These are phyloP conservation scores for Pasiphila rectangulata DNA, from an alignment of 2,888 invertebrate genomes.

Conservation along the genomic window DNA sequence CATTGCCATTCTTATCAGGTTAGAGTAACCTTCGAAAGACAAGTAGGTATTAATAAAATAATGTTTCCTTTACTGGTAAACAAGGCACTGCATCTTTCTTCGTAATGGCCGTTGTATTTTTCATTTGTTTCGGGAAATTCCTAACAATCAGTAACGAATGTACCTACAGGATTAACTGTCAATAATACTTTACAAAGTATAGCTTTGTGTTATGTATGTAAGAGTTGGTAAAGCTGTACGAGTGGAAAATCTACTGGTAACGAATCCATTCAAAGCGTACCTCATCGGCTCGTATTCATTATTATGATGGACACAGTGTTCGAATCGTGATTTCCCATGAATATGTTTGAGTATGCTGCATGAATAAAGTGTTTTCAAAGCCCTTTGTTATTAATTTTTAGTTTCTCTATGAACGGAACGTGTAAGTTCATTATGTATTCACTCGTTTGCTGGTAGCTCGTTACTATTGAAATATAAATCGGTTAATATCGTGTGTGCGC, in stretches of 20 bases:
- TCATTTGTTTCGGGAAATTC: no score
- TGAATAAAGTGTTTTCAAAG: slow-evolving; percentile 18
- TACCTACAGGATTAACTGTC: no score
- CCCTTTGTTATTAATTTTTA: slow-evolving; percentile 8
- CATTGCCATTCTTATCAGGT: slow-evolving; percentile 5
- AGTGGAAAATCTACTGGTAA: neutral
- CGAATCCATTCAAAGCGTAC: slow-evolving; percentile 8
- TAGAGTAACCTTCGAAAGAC: slow-evolving; percentile 1
- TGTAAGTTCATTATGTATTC: neutral
- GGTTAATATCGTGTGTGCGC: slow-evolving; percentile 1
- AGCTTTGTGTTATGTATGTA: no score
- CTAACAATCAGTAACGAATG: no score
- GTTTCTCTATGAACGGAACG: slow-evolving; percentile 15
- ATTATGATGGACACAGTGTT: slow-evolving; percentile 14
- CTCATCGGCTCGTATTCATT: slow-evolving; percentile 15
- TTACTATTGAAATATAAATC: slow-evolving; percentile 12
- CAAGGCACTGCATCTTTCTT: no score
- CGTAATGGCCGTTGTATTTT: no score
- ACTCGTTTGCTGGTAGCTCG: neutral
- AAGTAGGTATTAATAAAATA: no score
- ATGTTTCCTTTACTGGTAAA: no score
- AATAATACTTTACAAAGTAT: neutral
- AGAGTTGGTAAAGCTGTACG: no score
- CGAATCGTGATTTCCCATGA: slow-evolving; percentile 18
- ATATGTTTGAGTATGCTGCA: slow-evolving; percentile 6